A percentile compares a stretch with the other conserved stretches of the same genome.
phyloP scores from a whole-genome alignment of 2,797 vertebrate species.

The Rhabdophis nuchalis region DNA sequence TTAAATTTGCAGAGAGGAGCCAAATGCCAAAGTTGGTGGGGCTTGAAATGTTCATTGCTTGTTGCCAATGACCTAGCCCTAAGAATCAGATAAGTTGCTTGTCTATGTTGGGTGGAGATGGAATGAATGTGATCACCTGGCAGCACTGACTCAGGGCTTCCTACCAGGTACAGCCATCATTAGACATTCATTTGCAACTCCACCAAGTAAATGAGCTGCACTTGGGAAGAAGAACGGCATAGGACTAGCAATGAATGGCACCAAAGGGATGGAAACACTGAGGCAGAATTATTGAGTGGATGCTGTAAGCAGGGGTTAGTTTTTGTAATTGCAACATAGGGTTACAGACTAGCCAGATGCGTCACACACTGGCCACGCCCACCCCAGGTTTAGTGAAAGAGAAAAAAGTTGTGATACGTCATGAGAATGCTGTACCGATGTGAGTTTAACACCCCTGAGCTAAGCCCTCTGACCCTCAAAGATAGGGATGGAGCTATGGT shows the following conservation, averaged over 20 bases:
- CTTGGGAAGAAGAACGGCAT: neutral
- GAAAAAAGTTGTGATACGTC: accelerated
- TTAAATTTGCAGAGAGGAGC: neutral
- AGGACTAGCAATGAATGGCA: neutral
- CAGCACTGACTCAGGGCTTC: neutral
- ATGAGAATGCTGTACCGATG: accelerated
- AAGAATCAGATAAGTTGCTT: neutral
- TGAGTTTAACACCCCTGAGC: too few species aligned
- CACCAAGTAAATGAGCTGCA: neutral
- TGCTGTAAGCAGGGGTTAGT: neutral
- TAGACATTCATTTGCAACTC: neutral
- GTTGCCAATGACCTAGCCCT: neutral
- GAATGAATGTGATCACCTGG: neutral
- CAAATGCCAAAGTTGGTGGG: neutral
- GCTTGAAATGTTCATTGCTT: neutral
- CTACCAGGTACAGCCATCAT: neutral
- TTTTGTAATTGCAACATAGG: neutral
- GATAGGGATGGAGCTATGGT: neutral
- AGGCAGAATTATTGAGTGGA: neutral
- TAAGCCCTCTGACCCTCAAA: neutral
- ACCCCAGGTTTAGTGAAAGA: neutral
- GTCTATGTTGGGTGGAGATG: neutral
- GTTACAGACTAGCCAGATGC: neutral
- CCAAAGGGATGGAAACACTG: neutral
- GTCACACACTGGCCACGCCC: neutral